Evolutionary conservation across 2,888 invertebrate genomes (phyloP).

Genomic region (Drosophila demipolita): DNA sequence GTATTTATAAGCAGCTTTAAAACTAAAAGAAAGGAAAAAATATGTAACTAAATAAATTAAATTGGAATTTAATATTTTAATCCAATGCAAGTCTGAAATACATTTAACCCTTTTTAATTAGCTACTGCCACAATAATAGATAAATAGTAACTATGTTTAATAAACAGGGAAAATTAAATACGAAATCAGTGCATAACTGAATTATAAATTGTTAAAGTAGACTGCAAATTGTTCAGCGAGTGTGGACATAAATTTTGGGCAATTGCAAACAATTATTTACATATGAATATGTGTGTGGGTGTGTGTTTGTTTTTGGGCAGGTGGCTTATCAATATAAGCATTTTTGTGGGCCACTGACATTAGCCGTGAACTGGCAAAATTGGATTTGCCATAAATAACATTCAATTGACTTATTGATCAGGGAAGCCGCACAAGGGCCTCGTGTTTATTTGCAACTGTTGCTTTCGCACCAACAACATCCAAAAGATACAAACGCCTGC

Average conservation of each 20-base stretch:
- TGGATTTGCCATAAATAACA: conserved; percentile 68
- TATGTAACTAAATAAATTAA: neutral
- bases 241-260: conserved; percentile 33
- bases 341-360: conserved; percentile 36
- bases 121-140: neutral
- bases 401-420: conserved; percentile 69
- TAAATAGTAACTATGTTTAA: neutral
- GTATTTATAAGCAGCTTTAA: neutral
- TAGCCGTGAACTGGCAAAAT: conserved; percentile 43
- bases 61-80: neutral
- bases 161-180: neutral
- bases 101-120: neutral
- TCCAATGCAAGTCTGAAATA: neutral
- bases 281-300: neutral
- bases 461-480: conserved; percentile 33
- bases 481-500: conserved; percentile 14
- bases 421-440: conserved; percentile 14
- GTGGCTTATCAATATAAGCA: neutral
- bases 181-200: conserved; percentile 13
- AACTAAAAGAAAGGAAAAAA: neutral
- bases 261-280: conserved; percentile 43
- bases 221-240: conserved; percentile 22
- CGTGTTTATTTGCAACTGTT: conserved; percentile 58
- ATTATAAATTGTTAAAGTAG: conserved; percentile 19
- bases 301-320: conserved; percentile 6